phyloP scores from a whole-genome alignment of 2,888 invertebrate species.

The Cataglyphis livida region DNA sequence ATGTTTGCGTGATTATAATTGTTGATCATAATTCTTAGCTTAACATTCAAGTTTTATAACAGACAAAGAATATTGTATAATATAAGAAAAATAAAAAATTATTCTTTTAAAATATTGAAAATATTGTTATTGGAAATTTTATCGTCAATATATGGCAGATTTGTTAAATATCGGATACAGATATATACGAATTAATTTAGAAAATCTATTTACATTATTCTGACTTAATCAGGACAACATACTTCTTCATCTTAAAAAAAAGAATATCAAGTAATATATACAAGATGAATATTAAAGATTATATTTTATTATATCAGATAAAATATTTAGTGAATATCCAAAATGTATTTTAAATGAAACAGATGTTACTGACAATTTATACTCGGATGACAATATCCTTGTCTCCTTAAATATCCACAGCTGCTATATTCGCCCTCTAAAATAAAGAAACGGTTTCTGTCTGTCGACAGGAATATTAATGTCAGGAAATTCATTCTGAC shows the following conservation, averaged over 20 bases:
- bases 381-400: background rate
- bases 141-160: constrained; percentile 60
- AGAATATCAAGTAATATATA: background rate
- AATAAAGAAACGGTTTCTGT: constrained; percentile 60
- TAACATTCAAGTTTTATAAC: background rate
- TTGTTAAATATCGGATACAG: constrained; percentile 38
- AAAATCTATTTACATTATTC: background rate
- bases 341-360: background rate
- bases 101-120: background rate
- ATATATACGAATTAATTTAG: constrained; percentile 36
- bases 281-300: background rate
- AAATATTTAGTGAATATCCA: background rate
- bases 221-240: too few relatives aligned
- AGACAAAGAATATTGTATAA: background rate
- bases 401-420: background rate
- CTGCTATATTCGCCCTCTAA: background rate
- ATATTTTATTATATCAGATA: background rate
- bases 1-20: background rate
- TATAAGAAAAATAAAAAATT: background rate
- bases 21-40: background rate
- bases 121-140: constrained; percentile 22
- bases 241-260: too few relatives aligned
- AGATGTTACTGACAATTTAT: background rate
- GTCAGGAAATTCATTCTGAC: constrained; percentile 68
- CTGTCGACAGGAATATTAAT: constrained; percentile 62